Conservation (phyloP, 2,888 invertebrate species). For the Halictus ligatus region DNA sequence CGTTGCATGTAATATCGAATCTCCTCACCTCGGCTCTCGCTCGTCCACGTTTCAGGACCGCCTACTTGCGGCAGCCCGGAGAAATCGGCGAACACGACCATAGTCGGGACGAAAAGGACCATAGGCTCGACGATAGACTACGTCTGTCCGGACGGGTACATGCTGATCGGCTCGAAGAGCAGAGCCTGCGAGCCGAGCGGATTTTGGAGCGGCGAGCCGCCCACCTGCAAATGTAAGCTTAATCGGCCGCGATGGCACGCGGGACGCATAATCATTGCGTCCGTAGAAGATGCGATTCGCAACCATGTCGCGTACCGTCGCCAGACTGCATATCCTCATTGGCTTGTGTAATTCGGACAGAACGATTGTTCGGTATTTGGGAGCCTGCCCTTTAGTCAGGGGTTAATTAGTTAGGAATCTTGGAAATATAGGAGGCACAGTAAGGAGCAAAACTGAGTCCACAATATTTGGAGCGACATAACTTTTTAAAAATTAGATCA, state of each 20-base stretch:
- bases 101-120: slow-evolving; percentile 88
- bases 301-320: neutral
- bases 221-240: slow-evolving; percentile 92
- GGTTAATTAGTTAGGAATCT: neutral
- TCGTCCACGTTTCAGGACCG: slow-evolving; percentile 87
- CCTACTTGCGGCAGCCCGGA: slow-evolving; percentile 95
- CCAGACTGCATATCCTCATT: neutral
- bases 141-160: slow-evolving; percentile 92
- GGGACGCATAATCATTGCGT: slow-evolving; percentile 18
- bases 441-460: too few species aligned
- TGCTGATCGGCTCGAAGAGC: slow-evolving; percentile 89
- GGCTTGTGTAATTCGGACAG: neutral
- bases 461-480: too few species aligned
- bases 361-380: too few species aligned
- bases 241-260: slow-evolving; percentile 10
- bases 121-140: slow-evolving; percentile 91
- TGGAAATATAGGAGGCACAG: too few species aligned
- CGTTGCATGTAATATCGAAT: neutral
- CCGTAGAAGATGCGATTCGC: slow-evolving; percentile 15
- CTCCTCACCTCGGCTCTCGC: neutral
- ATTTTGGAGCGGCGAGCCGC: slow-evolving; percentile 93
- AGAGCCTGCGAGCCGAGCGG: slow-evolving; percentile 91
- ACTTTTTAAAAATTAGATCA: too few species aligned
- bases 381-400: too few species aligned
- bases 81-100: slow-evolving; percentile 92